These are phyloP conservation scores for Synergus japonicus DNA, from an alignment of 2,888 invertebrate genomes.

Conservation along the genomic window DNA sequence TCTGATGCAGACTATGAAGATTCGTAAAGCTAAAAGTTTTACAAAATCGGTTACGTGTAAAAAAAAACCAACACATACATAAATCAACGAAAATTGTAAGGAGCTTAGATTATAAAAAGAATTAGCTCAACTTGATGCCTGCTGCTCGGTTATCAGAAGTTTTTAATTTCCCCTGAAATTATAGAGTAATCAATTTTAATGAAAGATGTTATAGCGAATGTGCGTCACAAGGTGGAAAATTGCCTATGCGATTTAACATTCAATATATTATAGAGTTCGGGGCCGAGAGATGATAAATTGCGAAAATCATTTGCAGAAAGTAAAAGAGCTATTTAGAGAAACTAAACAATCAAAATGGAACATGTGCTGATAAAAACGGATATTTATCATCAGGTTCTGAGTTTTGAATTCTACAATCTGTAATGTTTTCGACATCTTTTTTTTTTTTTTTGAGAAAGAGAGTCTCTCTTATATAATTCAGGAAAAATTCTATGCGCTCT, in stretches of 20 bases:
- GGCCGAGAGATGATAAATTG: background rate
- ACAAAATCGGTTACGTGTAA: too few relatives aligned
- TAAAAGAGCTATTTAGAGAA: background rate
- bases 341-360: background rate
- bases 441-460: slow-evolving; percentile 1
- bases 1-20: too few relatives aligned
- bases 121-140: slow-evolving; percentile 5
- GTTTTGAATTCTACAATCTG: background rate
- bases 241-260: slow-evolving; percentile 11
- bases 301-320: background rate
- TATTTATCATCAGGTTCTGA: background rate
- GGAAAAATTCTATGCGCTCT: too few relatives aligned
- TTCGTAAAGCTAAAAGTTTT: too few relatives aligned
- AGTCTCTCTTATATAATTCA: background rate
- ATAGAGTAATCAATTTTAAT: slow-evolving; percentile 27
- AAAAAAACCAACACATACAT: background rate
- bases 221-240: background rate
- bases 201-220: slow-evolving; percentile 6
- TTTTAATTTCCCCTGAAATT: slow-evolving; percentile 14
- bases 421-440: background rate
- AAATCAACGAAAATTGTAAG: background rate
- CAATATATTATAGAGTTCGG: background rate
- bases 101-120: background rate
- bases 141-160: background rate
- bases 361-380: background rate